These are phyloP conservation scores for Anastrepha ludens DNA, from an alignment of 1,140 invertebrate genomes.

Conservation along the genomic window DNA sequence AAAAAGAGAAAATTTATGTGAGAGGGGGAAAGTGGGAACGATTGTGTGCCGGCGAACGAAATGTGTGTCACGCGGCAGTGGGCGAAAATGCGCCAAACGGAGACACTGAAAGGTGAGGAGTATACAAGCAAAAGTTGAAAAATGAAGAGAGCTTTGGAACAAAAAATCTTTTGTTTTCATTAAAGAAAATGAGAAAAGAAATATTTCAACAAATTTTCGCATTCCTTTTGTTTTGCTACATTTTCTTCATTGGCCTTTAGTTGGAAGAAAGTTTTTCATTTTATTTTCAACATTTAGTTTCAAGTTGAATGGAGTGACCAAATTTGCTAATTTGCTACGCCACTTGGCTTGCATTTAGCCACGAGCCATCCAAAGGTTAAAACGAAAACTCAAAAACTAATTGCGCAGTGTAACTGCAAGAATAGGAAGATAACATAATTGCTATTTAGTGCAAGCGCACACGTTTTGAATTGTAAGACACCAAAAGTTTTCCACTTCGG, in stretches of 20 bases:
- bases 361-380: background rate
- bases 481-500: no score
- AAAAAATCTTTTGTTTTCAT: slow-evolving; percentile 40
- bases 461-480: background rate
- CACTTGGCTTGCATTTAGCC: background rate
- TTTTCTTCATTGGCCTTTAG: background rate
- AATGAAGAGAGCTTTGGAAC: background rate
- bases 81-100: background rate
- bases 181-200: background rate
- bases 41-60: slow-evolving; percentile 55
- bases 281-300: background rate
- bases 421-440: background rate
- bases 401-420: background rate
- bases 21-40: slow-evolving; percentile 49
- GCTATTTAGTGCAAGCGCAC: background rate
- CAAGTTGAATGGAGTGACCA: background rate
- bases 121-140: background rate
- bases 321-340: background rate
- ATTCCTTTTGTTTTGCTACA: background rate
- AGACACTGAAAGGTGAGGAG: background rate
- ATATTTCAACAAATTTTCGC: background rate
- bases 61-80: background rate
- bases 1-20: slow-evolving; percentile 18
- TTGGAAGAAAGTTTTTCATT: background rate
- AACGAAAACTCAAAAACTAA: background rate